Evolutionary conservation across 2,888 invertebrate genomes (phyloP).

Genomic region (Lysandra coridon): DNA sequence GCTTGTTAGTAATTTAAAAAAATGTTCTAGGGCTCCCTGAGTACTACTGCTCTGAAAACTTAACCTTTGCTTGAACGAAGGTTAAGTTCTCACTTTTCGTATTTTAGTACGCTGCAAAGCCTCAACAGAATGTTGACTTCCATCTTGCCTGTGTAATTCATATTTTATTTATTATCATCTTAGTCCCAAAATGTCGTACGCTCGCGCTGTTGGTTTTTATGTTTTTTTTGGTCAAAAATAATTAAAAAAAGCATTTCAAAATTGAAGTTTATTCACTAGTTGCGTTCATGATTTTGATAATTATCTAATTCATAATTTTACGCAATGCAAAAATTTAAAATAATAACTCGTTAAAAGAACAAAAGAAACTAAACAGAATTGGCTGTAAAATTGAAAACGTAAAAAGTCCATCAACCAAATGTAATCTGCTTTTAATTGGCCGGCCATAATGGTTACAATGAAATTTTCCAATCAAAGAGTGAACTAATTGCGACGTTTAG

Average conservation of each 20-base stretch:
- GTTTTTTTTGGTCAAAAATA: too few species aligned
- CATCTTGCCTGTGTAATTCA: too few species aligned
- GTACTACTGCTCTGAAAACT: too few species aligned
- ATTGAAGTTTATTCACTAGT: not conserved
- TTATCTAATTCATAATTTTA: not conserved
- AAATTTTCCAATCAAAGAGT: constrained; percentile 7
- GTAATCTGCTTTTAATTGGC: constrained; percentile 22
- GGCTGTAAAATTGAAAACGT: constrained; percentile 8
- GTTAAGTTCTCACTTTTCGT: too few species aligned
- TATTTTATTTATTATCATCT: too few species aligned
- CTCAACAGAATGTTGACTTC: too few species aligned
- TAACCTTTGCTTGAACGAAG: not conserved
- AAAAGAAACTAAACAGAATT: not conserved
- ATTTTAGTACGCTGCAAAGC: not conserved
- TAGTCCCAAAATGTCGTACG: too few species aligned
- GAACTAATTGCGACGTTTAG: not conserved
- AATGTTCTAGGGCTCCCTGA: too few species aligned
- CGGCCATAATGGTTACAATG: constrained; percentile 13
- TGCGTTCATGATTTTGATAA: not conserved
- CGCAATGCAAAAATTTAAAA: not conserved
- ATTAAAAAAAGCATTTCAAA: too few species aligned
- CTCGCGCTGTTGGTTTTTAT: too few species aligned
- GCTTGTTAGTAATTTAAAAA: too few species aligned
- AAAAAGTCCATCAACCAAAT: constrained; percentile 18
- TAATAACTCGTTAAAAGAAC: not conserved